A percentile compares a stretch with the other conserved stretches of the same genome.
Evolutionary conservation across 2,888 invertebrate species (phyloP).

Genomic region (Apamea sordens): DNA sequence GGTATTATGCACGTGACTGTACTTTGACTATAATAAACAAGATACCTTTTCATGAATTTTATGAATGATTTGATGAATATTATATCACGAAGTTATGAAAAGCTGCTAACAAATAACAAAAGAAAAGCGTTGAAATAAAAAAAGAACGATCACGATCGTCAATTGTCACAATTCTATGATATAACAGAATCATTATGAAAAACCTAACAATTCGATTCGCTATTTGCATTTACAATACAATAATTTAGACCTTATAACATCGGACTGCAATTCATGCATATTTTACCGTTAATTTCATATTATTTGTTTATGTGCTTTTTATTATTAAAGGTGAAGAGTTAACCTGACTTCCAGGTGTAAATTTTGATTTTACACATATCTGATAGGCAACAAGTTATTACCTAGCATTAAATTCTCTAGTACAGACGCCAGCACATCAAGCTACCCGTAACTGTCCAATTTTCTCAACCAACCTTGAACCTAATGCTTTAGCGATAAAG

Average conservation of each 20-base stretch:
- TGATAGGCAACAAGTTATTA: neutral
- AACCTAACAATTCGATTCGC: neutral
- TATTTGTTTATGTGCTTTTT: neutral
- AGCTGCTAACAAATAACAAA: slow-evolving; percentile 4
- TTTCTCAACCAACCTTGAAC: too few relatives aligned
- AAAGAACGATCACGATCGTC: slow-evolving; percentile 18
- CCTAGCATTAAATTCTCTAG: neutral
- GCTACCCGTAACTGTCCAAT: too few relatives aligned
- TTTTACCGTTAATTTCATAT: neutral
- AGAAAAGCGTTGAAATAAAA: neutral
- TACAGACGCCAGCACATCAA: too few relatives aligned
- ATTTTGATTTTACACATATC: neutral
- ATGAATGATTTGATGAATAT: neutral
- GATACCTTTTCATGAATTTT: neutral
- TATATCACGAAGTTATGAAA: slow-evolving; percentile 10
- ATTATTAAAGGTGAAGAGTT: neutral
- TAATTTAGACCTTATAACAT: neutral
- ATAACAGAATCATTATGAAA: slow-evolving; percentile 14
- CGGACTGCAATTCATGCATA: slow-evolving; percentile 23
- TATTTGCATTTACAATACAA: neutral
- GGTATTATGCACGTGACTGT: neutral
- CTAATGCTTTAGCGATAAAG: too few relatives aligned
- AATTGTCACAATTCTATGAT: slow-evolving; percentile 22
- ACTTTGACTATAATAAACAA: neutral
- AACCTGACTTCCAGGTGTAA: neutral